Evolutionary conservation across 2,113 vertebrate genomes (phyloP), one percentile per base, ranked within the genome.

Genomic region (Oxyruncus cristatus): DNA sequence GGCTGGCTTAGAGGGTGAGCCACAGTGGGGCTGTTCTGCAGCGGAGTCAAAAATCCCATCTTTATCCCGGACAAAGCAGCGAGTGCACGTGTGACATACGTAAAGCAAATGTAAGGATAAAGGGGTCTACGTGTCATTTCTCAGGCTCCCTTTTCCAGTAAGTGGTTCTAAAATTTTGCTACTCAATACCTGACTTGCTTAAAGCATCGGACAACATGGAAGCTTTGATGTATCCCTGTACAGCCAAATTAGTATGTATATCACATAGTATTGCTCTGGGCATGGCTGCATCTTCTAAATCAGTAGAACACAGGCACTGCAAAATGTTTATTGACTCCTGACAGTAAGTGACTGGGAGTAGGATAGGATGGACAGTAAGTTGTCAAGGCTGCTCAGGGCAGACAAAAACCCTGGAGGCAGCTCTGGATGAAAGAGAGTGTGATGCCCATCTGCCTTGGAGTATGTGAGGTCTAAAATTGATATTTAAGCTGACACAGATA

Each of bases 261-360:
- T 52, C 58, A 42, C 87, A 65, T 17, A n/a, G 12, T 13, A 21
- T 76, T 94, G 92, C 87, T 91, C 21, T 30, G 50, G 84, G 67
- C 89, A 35, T 16, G 44, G 82, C 88, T 90, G 71, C 19, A 20
- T 66, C 56, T 94, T 71, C 30, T 77, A 77, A 75, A 82, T 88
- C 84, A 71, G 58, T 62, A 58, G 49, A 91, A 70, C 70, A 33
- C 3, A 63, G 91, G 63, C 70, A 24, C 59, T 85, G 74, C 71
- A 89, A 85, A 92, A 59, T 52, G 47, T 93, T 93, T 95, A 95
- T 95, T 97, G 92, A 92, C 92, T 93, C 7, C 85, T 94, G 91
- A 92, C 76, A 88, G 88, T 83, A 94, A 93, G 90, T 85, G 89
- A 93, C 80, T 90, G 6, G 8, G 61, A 74, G 53, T 33, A 52